Percentiles rank a stretch among this genome's conserved stretches.
These are phyloP conservation scores for Carassius gibelio DNA, from an alignment of 2,113 vertebrate genomes.

Conservation along the genomic window DNA sequence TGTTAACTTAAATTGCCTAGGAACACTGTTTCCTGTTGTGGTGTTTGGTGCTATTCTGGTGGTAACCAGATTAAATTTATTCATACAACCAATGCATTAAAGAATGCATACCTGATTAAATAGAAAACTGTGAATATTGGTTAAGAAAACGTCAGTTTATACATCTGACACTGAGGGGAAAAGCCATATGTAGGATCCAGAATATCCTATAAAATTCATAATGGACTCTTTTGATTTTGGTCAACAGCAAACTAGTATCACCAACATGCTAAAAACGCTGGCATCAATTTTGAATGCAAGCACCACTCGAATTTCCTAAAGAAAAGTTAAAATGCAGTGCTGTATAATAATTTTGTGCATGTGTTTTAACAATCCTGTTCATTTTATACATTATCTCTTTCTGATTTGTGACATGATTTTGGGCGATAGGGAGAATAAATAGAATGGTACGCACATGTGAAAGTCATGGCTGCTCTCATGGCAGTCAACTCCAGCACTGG, in stretches of 20 bases:
- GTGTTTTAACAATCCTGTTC: background rate
- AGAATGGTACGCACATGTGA: background rate
- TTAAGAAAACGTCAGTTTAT: background rate
- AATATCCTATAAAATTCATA: too few relatives aligned
- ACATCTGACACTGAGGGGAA: too few relatives aligned
- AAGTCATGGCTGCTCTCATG: background rate
- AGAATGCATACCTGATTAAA: background rate
- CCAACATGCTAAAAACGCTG: too few relatives aligned
- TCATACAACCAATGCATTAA: background rate
- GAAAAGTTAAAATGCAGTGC: background rate
- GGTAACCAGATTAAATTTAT: background rate
- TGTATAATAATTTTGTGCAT: background rate
- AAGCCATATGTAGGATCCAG: too few relatives aligned
- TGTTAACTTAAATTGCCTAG: background rate
- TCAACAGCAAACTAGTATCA: too few relatives aligned
- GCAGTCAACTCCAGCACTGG: constrained; percentile 12
- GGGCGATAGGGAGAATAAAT: background rate
- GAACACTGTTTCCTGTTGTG: background rate
- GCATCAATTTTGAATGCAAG: background rate
- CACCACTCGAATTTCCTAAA: background rate
- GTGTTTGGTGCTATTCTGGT: background rate
- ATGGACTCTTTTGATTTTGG: too few relatives aligned
- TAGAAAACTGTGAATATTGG: background rate
- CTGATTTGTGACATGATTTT: background rate
- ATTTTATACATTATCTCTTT: background rate